Base-by-base conservation (phyloP, 2,113 vertebrate species). In the Spea multiplicata region DNA sequence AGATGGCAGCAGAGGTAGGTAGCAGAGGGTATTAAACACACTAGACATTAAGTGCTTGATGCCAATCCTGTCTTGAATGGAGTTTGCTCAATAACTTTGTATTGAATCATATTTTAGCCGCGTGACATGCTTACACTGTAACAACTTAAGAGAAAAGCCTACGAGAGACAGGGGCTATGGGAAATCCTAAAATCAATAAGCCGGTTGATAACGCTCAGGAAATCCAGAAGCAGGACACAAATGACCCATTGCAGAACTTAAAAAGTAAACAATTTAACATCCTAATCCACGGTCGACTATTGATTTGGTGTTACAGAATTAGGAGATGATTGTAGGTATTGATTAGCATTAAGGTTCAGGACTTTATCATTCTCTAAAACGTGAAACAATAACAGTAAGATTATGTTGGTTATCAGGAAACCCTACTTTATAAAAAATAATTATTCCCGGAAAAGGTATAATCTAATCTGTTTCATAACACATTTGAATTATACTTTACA, bases 181-280 rank as follows among this genome's bases (percentile, higher is more conserved):
- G 88, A 91, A 93, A 93, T 93, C 92, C 92, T 84, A 89, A 93
- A 93, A 93, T 93, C 92, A 93, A 93, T 93, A 92, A 89, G 85
- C 90, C 84, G 55, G 46, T 59, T 88, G 90, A 91, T 88, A 91
- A 88, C 84, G 85, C 78, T 85, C 71, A 87, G 88, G 90, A 91
- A 90, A 92, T 88, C 88, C 88, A 90, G 88, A 84, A 85, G 85
- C 74, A 71, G 82, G 73, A 83, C 81, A 84, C 49, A 69, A 84
- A 87, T 86, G 87, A 88, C 85, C 82, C 82, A 66, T 87, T 83
- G 85, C 82, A 84, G 82, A 88, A 87, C 89, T 86, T 84, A 85
- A 83, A 79, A 83, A 86, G 85, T 87, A 84, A 81, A 84, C 85
- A 88, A 82, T 82, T 86, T 84, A 85, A 77, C 79, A 83, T 85